phyloP scores from a whole-genome alignment of 2,797 vertebrate species.

The Sternarchorhynchus goeldii region DNA sequence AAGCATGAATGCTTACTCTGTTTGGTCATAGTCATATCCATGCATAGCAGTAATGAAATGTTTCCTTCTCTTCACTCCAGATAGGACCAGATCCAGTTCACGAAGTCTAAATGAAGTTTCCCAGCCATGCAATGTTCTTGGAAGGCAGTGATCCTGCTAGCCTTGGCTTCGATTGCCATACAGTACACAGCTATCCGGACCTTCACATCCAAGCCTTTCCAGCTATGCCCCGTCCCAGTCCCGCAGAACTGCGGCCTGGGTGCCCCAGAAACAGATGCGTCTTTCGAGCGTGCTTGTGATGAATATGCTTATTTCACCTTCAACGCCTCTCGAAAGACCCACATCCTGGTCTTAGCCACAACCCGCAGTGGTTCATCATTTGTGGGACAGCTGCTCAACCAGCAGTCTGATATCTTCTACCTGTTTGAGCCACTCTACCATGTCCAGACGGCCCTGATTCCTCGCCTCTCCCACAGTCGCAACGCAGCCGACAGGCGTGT shows the following conservation, averaged over 20 bases:
- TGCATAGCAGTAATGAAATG: constrained; percentile 49
- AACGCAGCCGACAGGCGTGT: constrained; percentile 79
- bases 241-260: constrained; percentile 78
- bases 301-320: constrained; percentile 77
- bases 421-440: constrained; percentile 94
- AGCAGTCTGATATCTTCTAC: constrained; percentile 92
- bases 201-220: constrained; percentile 87
- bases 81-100: constrained; percentile 61
- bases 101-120: constrained; percentile 81
- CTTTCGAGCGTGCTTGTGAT: constrained; percentile 78
- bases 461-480: constrained; percentile 83
- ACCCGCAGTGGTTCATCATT: constrained; percentile 91
- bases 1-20: constrained; percentile 93
- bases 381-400: constrained; percentile 91
- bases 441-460: constrained; percentile 86
- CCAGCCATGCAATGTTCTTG: constrained; percentile 96
- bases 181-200: constrained; percentile 94
- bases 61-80: constrained; percentile 49
- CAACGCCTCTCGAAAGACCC: constrained; percentile 82
- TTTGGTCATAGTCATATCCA: constrained; percentile 58
- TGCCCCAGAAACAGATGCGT: constrained; percentile 78
- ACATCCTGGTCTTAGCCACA: constrained; percentile 89
- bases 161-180: constrained; percentile 90
- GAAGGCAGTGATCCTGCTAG: constrained; percentile 94
- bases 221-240: constrained; percentile 78